These are phyloP conservation scores for Ochropleura plecta DNA, from an alignment of 2,888 invertebrate genomes.

Conservation along the genomic window DNA sequence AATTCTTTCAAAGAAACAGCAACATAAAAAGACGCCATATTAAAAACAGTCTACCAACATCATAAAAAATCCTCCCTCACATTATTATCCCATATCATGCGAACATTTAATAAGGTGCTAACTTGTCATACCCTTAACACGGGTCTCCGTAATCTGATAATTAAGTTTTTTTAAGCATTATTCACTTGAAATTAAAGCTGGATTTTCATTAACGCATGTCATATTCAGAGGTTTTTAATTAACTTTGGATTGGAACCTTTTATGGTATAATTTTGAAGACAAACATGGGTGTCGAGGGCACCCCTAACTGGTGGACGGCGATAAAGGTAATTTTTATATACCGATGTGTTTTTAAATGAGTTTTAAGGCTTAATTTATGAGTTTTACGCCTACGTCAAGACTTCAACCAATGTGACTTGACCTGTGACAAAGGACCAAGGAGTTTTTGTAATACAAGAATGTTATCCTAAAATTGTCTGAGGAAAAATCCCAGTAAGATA, in stretches of 20 bases:
- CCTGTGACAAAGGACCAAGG: neutral
- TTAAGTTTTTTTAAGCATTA: conserved; percentile 67
- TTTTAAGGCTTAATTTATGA: conserved; percentile 31
- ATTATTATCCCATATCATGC: conserved; percentile 55
- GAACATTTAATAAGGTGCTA: conserved; percentile 62
- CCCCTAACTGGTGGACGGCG: conserved; percentile 9
- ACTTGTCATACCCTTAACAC: conserved; percentile 56
- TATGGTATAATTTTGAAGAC: conserved; percentile 45
- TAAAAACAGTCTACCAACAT: conserved; percentile 16
- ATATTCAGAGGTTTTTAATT: conserved; percentile 61
- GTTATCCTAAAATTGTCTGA: too few species aligned
- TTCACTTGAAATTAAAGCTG: conserved; percentile 51
- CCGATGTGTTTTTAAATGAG: conserved; percentile 29
- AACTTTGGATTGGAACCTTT: conserved; percentile 35
- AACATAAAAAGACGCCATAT: neutral
- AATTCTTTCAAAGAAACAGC: neutral
- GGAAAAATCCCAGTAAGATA: too few species aligned
- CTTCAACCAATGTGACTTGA: neutral
- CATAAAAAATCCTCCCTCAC: conserved; percentile 19
- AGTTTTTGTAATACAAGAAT: too few species aligned
- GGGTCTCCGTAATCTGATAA: conserved; percentile 62
- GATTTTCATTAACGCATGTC: conserved; percentile 62
- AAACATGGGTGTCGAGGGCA: conserved; percentile 29
- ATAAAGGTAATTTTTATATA: conserved; percentile 23
- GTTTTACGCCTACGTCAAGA: neutral